Conservation (phyloP, 2,888 invertebrate genomes). For the Synanthedon myopaeformis region DNA sequence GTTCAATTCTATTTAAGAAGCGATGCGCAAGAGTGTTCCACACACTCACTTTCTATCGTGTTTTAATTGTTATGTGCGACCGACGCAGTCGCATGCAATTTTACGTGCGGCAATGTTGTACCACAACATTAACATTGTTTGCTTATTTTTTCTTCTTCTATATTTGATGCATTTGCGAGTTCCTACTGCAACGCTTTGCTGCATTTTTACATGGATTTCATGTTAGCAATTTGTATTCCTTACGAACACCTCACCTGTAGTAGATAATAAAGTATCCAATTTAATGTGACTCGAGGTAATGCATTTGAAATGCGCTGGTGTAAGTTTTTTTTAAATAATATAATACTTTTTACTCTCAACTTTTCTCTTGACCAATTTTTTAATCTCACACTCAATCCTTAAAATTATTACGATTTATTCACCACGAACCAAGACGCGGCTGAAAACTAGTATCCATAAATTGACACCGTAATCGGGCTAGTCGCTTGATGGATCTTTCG, state of each 20-base stretch:
- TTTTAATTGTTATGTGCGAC: slow-evolving; percentile 66
- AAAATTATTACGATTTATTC: too few relatives aligned
- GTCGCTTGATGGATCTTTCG: too few relatives aligned
- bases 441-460: too few relatives aligned
- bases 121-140: slow-evolving; percentile 41
- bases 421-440: too few relatives aligned
- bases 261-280: too few relatives aligned
- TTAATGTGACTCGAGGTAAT: too few relatives aligned
- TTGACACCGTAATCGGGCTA: too few relatives aligned
- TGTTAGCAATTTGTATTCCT: background rate
- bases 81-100: slow-evolving; percentile 55
- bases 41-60: slow-evolving; percentile 62
- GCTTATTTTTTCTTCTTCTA: slow-evolving; percentile 20
- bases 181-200: background rate
- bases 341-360: too few relatives aligned
- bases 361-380: too few relatives aligned
- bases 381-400: too few relatives aligned
- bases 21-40: slow-evolving; percentile 39
- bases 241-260: background rate
- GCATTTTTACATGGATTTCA: background rate
- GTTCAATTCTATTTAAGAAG: slow-evolving; percentile 48
- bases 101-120: slow-evolving; percentile 58
- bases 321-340: too few relatives aligned
- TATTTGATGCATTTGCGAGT: background rate
- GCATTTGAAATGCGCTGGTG: too few relatives aligned